Evolutionary conservation across 2,888 invertebrate genomes (phyloP).

Genomic region (Dasysyrphus tricinctus): DNA sequence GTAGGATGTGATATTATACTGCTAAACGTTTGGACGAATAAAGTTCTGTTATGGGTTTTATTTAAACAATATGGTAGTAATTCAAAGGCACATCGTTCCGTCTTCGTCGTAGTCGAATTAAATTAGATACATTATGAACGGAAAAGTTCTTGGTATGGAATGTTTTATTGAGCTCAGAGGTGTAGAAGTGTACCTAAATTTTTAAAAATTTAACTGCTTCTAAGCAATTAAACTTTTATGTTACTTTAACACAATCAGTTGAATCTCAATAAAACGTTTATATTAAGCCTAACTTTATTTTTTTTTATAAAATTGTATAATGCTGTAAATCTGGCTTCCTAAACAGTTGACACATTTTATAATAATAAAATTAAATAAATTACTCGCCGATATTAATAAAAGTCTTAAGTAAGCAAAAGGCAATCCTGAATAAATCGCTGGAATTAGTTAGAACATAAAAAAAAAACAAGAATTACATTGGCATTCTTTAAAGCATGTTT

Average conservation of each 20-base stretch:
- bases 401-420: no score
- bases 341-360: not conserved
- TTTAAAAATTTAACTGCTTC: not conserved
- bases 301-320: not conserved
- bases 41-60: conserved; percentile 26
- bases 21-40: conserved; percentile 38
- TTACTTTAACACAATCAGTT: not conserved
- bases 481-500: no score
- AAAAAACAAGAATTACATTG: no score
- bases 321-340: not conserved
- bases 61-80: conserved; percentile 23
- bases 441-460: no score
- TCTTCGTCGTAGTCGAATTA: not conserved
- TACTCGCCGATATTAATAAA: not conserved
- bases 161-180: conserved; percentile 8
- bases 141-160: not conserved
- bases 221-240: conserved; percentile 5
- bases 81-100: not conserved
- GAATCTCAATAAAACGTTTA: not conserved
- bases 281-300: not conserved
- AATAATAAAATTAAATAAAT: not conserved
- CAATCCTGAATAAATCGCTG: no score
- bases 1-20: conserved; percentile 33
- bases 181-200: not conserved
- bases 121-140: not conserved